Evolutionary conservation across 64 coral and sea anemone genomes (phyloP).

Genomic region (Orbicella faveolata): DNA sequence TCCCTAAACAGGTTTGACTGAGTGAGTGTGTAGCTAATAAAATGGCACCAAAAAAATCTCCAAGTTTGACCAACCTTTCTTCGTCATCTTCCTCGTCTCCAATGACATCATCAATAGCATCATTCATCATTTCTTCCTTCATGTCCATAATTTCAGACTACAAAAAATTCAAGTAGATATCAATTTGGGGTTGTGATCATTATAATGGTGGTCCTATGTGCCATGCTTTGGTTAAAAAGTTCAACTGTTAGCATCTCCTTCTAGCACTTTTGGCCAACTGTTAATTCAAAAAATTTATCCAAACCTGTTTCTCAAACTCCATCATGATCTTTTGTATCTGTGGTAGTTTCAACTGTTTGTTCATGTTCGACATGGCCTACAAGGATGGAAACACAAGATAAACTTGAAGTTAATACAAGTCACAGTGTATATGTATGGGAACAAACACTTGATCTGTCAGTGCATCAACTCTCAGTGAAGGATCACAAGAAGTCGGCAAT

Average conservation of each 20-base stretch:
- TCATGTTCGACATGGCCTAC: conserved; percentile 91
- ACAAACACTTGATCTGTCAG: too few species aligned
- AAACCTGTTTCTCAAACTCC: conserved; percentile 99
- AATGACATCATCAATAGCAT: conserved; percentile 96
- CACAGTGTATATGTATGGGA: too few species aligned
- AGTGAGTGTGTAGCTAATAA: not conserved
- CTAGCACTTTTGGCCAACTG: not conserved
- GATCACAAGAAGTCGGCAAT: too few species aligned
- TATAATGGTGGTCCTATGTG: too few species aligned
- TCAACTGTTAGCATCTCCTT: not conserved
- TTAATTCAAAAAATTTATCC: not conserved
- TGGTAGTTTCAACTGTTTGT: conserved; percentile 94
- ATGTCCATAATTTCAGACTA: conserved; percentile 99
- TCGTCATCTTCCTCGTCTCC: conserved; percentile 99
- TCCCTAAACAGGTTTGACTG: too few species aligned
- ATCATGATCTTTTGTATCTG: conserved; percentile 99
- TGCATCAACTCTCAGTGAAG: too few species aligned
- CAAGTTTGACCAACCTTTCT: conserved; percentile 57
- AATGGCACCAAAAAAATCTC: not conserved
- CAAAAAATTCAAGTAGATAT: not conserved
- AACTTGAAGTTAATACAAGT: too few species aligned
- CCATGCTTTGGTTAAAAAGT: too few species aligned
- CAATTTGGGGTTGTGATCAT: not conserved
- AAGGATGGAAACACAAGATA: not conserved
- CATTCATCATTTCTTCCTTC: conserved; percentile 99